These are phyloP conservation scores for Manacus vitellinus DNA, from an alignment of 2,113 vertebrate species.

Conservation along the genomic window DNA sequence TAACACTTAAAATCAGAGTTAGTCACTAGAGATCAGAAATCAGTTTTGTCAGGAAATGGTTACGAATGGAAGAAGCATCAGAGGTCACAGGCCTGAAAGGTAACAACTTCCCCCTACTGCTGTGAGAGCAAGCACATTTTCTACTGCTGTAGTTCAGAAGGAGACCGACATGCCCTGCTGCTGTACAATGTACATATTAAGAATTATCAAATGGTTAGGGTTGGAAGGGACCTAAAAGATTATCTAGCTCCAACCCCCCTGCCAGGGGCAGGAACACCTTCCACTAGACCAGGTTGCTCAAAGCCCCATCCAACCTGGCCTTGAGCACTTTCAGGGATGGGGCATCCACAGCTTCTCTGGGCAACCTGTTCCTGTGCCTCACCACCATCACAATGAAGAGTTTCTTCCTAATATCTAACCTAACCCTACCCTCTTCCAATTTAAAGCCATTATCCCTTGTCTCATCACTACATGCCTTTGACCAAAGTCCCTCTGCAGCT, in stretches of 20 bases:
- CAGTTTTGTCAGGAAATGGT: background rate
- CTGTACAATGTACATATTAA: fast-evolving
- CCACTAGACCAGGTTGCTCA: background rate
- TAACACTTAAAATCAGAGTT: background rate
- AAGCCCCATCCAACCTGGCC: background rate
- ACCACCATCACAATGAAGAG: background rate
- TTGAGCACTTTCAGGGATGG: background rate
- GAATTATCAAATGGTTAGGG: background rate
- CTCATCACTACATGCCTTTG: background rate
- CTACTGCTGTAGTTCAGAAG: background rate
- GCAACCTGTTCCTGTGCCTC: background rate
- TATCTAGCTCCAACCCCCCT: background rate
- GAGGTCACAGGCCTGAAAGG: background rate
- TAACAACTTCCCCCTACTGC: background rate
- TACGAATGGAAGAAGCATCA: background rate
- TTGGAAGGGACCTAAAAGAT: background rate
- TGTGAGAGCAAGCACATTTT: background rate
- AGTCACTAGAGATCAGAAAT: background rate
- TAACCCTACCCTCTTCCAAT: background rate
- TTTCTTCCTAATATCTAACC: background rate
- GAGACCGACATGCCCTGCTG: fast-evolving
- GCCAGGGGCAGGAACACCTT: background rate
- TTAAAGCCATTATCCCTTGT: background rate
- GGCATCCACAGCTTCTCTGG: background rate
- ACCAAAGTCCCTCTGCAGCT: background rate